Evolutionary conservation across 2,888 invertebrate genomes (phyloP).

Genomic region (Flexamia atlantica): DNA sequence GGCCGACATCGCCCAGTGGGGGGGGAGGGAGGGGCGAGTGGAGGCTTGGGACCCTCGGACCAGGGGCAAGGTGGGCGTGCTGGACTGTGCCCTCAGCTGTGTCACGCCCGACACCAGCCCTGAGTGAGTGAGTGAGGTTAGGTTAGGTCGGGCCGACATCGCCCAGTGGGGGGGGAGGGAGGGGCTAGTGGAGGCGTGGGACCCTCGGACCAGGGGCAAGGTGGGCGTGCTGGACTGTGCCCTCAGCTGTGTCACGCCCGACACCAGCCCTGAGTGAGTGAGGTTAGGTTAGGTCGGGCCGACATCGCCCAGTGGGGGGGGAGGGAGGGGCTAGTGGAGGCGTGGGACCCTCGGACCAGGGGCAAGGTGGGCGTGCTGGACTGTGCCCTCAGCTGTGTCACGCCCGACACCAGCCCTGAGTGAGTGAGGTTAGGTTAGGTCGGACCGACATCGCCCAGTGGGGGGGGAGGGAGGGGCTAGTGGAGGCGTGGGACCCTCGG

Average conservation of each 20-base stretch:
- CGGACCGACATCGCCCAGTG: conserved; percentile 83
- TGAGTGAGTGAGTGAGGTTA: conserved; percentile 71
- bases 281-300: not conserved
- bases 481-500: conserved; percentile 99
- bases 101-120: conserved; percentile 76
- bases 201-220: conserved; percentile 88
- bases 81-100: conserved; percentile 89
- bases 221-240: conserved; percentile 93
- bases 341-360: conserved; percentile 95
- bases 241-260: conserved; percentile 78
- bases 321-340: conserved; percentile 94
- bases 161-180: conserved; percentile 93
- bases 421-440: conserved; percentile 38
- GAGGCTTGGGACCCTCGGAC: conserved; percentile 98
- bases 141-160: conserved; percentile 81
- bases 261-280: conserved; percentile 73
- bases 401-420: conserved; percentile 76
- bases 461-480: conserved; percentile 93
- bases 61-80: conserved; percentile 84
- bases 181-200: conserved; percentile 98
- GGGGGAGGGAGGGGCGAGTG: conserved; percentile 93
- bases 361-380: conserved; percentile 89
- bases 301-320: conserved; percentile 92
- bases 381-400: conserved; percentile 83
- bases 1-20: conserved; percentile 86